phyloP scores from a whole-genome alignment of 2,888 invertebrate genomes.

The Sarcophaga carnaria region DNA sequence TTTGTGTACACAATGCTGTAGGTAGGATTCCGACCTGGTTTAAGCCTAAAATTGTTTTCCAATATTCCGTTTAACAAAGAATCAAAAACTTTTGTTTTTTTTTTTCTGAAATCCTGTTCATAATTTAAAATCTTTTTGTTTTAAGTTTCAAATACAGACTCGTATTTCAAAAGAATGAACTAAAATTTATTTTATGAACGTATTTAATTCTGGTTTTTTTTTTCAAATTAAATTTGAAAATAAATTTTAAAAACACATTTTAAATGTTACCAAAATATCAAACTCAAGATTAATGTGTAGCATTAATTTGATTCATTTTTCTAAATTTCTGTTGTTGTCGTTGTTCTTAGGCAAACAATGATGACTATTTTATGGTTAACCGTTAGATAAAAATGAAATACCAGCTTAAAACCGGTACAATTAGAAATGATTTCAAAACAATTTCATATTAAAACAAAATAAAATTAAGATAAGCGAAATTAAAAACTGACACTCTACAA shows the following conservation, averaged over 20 bases:
- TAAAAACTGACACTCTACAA: constrained; percentile 16
- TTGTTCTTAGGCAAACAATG: background rate
- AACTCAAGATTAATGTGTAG: constrained; percentile 61
- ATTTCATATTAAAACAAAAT: constrained; percentile 4
- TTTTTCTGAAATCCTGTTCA: background rate
- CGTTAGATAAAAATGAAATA: too few species aligned
- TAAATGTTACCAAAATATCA: constrained; percentile 10
- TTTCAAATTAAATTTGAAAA: background rate
- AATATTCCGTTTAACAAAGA: too few species aligned
- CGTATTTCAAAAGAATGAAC: too few species aligned
- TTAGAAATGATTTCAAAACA: constrained; percentile 1
- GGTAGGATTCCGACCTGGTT: too few species aligned
- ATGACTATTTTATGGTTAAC: background rate
- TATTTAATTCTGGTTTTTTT: too few species aligned
- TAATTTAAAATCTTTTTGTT: constrained; percentile 7
- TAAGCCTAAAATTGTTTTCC: too few species aligned
- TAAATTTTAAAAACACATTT: constrained; percentile 13
- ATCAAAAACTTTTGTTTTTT: too few species aligned
- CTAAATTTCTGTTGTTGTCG: background rate
- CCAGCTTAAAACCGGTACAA: constrained; percentile 39
- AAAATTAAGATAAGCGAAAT: constrained; percentile 21
- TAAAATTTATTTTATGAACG: too few species aligned
- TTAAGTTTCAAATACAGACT: too few species aligned
- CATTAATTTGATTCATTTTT: constrained; percentile 58
- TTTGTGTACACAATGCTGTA: too few species aligned